These are phyloP conservation scores for Chionoecetes opilio DNA, from an alignment of 1,140 invertebrate species.

Conservation along the genomic window DNA sequence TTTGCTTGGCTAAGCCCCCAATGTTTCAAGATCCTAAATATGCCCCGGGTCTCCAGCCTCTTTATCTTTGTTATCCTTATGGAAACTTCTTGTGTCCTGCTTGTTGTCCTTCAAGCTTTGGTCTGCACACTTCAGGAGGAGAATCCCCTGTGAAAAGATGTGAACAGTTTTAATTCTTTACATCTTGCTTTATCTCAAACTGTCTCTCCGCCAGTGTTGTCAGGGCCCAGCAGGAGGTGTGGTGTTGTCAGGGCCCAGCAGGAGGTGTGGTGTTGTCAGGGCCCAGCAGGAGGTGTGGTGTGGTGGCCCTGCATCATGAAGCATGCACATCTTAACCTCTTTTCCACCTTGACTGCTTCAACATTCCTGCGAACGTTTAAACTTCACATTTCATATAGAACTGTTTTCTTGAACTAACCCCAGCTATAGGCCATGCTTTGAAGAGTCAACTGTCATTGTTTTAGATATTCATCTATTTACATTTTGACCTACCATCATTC, in stretches of 20 bases:
- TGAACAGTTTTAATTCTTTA: too few species aligned
- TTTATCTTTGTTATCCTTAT: too few species aligned
- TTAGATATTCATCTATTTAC: neutral
- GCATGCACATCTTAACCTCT: neutral
- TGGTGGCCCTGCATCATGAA: slow-evolving; percentile 41
- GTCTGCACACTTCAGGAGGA: too few species aligned
- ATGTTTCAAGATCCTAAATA: too few species aligned
- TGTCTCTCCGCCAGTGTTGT: neutral
- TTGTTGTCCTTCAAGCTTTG: too few species aligned
- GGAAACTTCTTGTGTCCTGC: too few species aligned
- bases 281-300: neutral
- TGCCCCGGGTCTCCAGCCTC: too few species aligned
- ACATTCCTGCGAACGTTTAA: neutral
- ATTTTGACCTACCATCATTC: neutral
- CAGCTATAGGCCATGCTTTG: neutral
- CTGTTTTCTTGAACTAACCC: neutral
- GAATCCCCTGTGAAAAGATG: too few species aligned
- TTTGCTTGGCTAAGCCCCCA: too few species aligned
- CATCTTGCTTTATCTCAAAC: neutral
- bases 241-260: too few species aligned
- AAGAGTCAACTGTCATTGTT: neutral
- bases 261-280: too few species aligned
- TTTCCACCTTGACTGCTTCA: neutral
- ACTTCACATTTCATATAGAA: neutral
- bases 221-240: neutral